A percentile compares a stretch with the other conserved stretches of the same genome.
Evolutionary conservation across 1,140 invertebrate species (phyloP).

Genomic region (Gryllus bimaculatus): DNA sequence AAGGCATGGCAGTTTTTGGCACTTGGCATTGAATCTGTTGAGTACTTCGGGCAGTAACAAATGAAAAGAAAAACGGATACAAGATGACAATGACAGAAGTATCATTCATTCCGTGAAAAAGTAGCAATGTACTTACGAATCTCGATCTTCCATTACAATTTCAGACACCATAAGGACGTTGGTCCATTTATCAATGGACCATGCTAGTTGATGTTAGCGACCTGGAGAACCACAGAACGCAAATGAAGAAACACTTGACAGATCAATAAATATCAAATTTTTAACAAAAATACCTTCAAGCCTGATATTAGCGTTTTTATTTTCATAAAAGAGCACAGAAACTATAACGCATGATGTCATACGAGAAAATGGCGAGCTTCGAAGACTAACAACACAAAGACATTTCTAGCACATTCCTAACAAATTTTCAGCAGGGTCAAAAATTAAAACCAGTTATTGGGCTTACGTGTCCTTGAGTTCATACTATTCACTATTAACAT

Average conservation of each 20-base stretch:
- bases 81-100: neutral
- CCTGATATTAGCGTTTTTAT: neutral
- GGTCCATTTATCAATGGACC: constrained; percentile 19
- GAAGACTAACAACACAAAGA: neutral
- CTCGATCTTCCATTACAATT: constrained; percentile 20
- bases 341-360: constrained; percentile 17
- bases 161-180: constrained; percentile 21
- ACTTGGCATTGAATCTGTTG: too few species aligned
- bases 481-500: too few species aligned
- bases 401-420: neutral
- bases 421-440: neutral
- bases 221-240: neutral
- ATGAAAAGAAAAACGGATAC: too few species aligned
- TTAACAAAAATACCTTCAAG: neutral
- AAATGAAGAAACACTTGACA: neutral
- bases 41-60: too few species aligned
- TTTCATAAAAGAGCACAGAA: neutral
- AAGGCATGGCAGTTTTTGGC: too few species aligned
- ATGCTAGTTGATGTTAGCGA: neutral
- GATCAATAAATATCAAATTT: neutral
- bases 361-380: constrained; percentile 18
- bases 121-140: constrained; percentile 10
- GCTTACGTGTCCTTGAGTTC: too few species aligned
- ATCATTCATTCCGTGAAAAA: neutral
- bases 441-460: too few species aligned